Evolutionary conservation across 2,113 vertebrate genomes (phyloP).

Genomic region (Noctilio leporinus): DNA sequence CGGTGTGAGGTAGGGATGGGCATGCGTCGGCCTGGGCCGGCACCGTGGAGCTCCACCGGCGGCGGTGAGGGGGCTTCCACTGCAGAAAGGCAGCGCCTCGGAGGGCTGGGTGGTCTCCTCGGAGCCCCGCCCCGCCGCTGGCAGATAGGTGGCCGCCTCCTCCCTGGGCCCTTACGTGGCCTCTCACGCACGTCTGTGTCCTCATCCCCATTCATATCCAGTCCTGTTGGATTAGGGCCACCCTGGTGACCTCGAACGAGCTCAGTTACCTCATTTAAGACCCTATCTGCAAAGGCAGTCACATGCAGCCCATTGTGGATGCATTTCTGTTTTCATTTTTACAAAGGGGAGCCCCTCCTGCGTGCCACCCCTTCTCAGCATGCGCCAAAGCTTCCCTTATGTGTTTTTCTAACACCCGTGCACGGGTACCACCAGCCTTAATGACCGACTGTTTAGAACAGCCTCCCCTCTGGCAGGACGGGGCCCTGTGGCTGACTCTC

Average conservation of each 20-base stretch:
- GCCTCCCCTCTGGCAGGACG: background rate
- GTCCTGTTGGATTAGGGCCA: accelerated
- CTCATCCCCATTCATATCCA: background rate
- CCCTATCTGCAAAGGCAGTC: background rate
- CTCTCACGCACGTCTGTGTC: background rate
- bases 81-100: background rate
- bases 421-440: background rate
- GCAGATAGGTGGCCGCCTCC: accelerated
- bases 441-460: background rate
- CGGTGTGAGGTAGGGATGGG: background rate
- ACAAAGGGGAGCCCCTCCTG: no score
- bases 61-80: accelerated
- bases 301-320: background rate
- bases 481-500: background rate
- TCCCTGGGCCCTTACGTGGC: accelerated
- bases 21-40: background rate
- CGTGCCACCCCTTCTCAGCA: accelerated
- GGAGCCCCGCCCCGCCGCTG: background rate
- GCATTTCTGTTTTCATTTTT: background rate
- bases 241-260: background rate
- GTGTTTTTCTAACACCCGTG: no score
- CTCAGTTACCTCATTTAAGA: background rate
- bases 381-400: accelerated
- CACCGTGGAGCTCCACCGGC: accelerated
- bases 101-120: background rate